Evolutionary conservation across 1,140 invertebrate genomes (phyloP), one percentile per base, ranked within the genome.

Genomic region (Drosophila repletoides): DNA sequence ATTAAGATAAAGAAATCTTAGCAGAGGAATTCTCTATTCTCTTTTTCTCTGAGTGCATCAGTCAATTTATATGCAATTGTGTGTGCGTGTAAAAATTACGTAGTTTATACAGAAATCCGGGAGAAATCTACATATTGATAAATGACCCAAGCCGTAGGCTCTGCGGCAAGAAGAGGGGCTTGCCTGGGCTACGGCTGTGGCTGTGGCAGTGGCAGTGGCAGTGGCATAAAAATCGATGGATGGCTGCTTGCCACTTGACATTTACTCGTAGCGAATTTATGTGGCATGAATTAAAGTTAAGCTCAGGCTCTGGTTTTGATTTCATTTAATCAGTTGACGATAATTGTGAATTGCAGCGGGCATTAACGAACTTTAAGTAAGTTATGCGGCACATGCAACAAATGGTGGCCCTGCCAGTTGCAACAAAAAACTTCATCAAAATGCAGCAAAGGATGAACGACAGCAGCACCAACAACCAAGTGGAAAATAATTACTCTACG

Each of bases 121-220:
- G 28, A 31, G 41, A 84, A 84, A 83, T 83, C 74, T 84, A 79
- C 77, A 83, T 83, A 86, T 83, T 84, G 77, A 83, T 83, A 83
- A 83, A 83, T 79, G 79, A 84, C 79, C 77, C 63, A 49, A 56
- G 69, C 31, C 41, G 21, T n/a, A n/a, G n/a, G n/a, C n/a, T n/a
- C n/a, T n/a, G n/a, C n/a, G n/a, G n/a, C n/a, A n/a, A n/a, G n/a
- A n/a, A n/a, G n/a, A n/a, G n/a, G n/a, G n/a, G n/a, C n/a, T n/a
- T n/a, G n/a, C n/a, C n/a, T n/a, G n/a, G n/a, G n/a, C n/a, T n/a
- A n/a, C n/a, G n/a, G n/a, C n/a, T n/a, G n/a, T n/a, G n/a, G n/a
- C n/a, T n/a, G n/a, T n/a, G n/a, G n/a, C n/a, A n/a, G n/a, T n/a
- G n/a, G n/a, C n/a, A n/a, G n/a, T 49, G 64, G 38, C 14, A 38